Evolutionary conservation across 2,888 invertebrate genomes (phyloP).

Genomic region (Nesidiocoris tenuis): DNA sequence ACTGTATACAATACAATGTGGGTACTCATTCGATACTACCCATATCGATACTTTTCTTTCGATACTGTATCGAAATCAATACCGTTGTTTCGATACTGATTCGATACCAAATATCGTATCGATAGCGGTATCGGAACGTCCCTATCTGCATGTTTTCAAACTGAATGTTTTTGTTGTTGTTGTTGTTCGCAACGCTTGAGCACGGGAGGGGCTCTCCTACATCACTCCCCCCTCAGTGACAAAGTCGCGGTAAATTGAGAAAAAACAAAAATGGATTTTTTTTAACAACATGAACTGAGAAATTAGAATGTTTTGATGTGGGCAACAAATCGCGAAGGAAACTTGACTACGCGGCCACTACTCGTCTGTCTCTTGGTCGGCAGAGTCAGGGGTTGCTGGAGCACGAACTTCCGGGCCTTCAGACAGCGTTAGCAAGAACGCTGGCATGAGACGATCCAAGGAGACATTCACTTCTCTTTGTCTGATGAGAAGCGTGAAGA

Average conservation of each 20-base stretch:
- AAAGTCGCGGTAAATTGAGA: neutral
- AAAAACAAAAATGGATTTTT: too few species aligned
- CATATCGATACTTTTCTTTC: too few species aligned
- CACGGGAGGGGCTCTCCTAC: neutral
- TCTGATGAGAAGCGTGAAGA: conserved; percentile 23
- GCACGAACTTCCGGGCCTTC: neutral
- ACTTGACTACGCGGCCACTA: neutral
- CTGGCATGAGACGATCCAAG: conserved; percentile 26
- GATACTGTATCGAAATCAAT: too few species aligned
- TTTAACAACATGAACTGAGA: too few species aligned
- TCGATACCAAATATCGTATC: too few species aligned
- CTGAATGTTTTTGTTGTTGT: too few species aligned
- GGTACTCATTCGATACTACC: too few species aligned
- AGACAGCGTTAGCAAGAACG: neutral
- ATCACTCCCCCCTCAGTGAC: neutral
- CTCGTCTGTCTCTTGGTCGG: neutral
- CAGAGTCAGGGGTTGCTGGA: neutral
- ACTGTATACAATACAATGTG: too few species aligned
- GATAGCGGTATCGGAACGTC: too few species aligned
- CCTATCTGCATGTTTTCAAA: too few species aligned
- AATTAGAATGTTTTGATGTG: neutral
- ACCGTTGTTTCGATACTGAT: too few species aligned
- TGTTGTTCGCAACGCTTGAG: too few species aligned
- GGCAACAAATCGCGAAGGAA: neutral
- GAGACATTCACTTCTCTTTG: neutral